Conservation (phyloP, 2,888 invertebrate genomes). For the Subacronicta megacephala region DNA sequence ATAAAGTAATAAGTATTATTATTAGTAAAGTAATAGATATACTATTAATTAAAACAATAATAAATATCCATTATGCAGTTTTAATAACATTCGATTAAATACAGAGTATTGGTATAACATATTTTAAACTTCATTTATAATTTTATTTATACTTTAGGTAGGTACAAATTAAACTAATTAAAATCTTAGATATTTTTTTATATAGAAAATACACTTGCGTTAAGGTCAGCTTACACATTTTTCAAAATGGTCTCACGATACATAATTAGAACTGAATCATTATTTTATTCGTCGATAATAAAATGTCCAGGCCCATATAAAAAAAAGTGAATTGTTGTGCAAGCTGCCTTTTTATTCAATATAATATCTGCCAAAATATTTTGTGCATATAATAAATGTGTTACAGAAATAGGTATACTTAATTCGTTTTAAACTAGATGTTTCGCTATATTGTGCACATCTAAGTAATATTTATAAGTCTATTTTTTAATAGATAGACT, state of each 20-base stretch:
- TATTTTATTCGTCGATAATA: too few species aligned
- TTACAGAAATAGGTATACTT: constrained; percentile 24
- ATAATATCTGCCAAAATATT: constrained; percentile 23
- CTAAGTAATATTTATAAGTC: constrained; percentile 16
- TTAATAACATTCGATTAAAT: constrained; percentile 51
- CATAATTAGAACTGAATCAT: too few species aligned
- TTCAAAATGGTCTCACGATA: too few species aligned
- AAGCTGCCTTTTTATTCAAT: constrained; percentile 9
- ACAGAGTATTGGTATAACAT: constrained; percentile 45
- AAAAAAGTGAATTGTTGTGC: neutral
- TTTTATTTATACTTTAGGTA: constrained; percentile 5
- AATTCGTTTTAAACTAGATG: constrained; percentile 21
- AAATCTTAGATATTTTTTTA: too few species aligned
- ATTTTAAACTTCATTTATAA: constrained; percentile 27
- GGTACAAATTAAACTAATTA: neutral
- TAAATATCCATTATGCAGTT: constrained; percentile 28
- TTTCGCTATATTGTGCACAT: constrained; percentile 40
- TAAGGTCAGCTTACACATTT: too few species aligned
- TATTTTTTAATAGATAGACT: neutral
- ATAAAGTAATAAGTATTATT: too few species aligned
- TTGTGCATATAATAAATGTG: constrained; percentile 43
- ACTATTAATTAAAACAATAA: constrained; percentile 1
- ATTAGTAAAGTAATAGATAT: too few species aligned
- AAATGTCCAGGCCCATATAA: too few species aligned
- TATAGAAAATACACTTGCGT: too few species aligned